These are phyloP conservation scores for Alsophila aescularia DNA, from an alignment of 2,888 invertebrate genomes.

Conservation along the genomic window DNA sequence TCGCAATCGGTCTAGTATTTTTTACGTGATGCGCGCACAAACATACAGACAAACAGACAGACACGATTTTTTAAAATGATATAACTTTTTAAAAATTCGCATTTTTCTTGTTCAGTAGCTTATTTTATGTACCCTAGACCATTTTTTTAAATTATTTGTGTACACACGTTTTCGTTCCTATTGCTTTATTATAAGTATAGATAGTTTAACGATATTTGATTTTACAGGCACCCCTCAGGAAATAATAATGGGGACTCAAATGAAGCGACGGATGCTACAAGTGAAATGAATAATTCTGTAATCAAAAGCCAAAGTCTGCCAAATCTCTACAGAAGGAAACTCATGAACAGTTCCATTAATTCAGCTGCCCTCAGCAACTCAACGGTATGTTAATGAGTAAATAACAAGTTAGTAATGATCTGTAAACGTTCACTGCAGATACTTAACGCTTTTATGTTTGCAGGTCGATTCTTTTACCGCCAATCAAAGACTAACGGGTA, in stretches of 20 bases:
- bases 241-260: constrained; percentile 87
- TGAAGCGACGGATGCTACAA: constrained; percentile 81
- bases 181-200: too few species aligned
- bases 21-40: too few species aligned
- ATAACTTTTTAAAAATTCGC: too few species aligned
- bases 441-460: constrained; percentile 50
- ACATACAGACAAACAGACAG: too few species aligned
- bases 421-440: constrained; percentile 32
- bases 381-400: constrained; percentile 83
- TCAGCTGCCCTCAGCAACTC: constrained; percentile 87
- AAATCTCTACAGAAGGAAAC: constrained; percentile 86
- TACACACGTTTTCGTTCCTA: too few species aligned
- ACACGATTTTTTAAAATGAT: too few species aligned
- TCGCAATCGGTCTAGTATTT: too few species aligned
- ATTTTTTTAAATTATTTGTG: too few species aligned
- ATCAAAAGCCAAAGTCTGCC: constrained; percentile 92
- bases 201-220: constrained; percentile 5
- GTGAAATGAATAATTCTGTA: constrained; percentile 84
- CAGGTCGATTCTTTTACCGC: constrained; percentile 80
- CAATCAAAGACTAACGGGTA: constrained; percentile 75
- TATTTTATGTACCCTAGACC: too few species aligned
- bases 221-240: constrained; percentile 89
- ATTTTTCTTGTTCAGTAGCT: too few species aligned
- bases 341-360: constrained; percentile 77
- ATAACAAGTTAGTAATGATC: constrained; percentile 33